A percentile compares a stretch with the other conserved stretches of the same genome.
phyloP scores from a whole-genome alignment of 92 coral and sea anemone genomes.

The Siderastrea radians region DNA sequence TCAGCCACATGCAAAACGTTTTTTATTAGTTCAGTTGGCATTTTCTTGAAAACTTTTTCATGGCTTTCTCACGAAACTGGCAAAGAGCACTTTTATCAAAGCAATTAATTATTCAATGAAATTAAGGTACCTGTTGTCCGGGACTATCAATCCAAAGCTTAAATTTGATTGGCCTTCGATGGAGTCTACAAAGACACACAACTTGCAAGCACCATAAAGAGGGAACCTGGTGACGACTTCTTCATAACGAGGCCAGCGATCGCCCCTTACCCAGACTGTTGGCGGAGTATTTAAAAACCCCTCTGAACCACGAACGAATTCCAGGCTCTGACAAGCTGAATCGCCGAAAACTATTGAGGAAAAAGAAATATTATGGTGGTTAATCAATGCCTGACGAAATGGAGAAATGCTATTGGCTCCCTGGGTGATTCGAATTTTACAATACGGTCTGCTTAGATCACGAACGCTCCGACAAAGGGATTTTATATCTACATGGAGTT shows the following conservation, averaged over 20 bases:
- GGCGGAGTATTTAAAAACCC: background rate
- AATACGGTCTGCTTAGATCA: too few species aligned
- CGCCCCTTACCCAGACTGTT: background rate
- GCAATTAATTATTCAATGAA: background rate
- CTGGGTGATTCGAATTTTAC: too few species aligned
- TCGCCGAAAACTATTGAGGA: background rate
- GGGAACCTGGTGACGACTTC: conserved; percentile 23
- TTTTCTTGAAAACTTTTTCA: too few species aligned
- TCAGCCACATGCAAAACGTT: too few species aligned
- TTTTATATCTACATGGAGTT: too few species aligned
- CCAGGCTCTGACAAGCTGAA: background rate
- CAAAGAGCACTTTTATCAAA: background rate
- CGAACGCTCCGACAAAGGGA: too few species aligned
- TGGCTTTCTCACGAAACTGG: too few species aligned
- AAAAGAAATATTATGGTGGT: too few species aligned
- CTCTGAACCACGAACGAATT: conserved; percentile 1
- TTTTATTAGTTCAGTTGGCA: too few species aligned
- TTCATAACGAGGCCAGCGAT: background rate
- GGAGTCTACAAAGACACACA: background rate
- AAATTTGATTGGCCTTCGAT: background rate
- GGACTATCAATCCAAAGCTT: conserved; percentile 25
- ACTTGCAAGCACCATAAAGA: background rate
- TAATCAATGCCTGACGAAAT: too few species aligned
- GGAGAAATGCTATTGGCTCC: too few species aligned
- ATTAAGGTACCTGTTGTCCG: conserved; percentile 9